phyloP scores from a whole-genome alignment of 2,888 invertebrate genomes.

The Aporophyla lueneburgensis region DNA sequence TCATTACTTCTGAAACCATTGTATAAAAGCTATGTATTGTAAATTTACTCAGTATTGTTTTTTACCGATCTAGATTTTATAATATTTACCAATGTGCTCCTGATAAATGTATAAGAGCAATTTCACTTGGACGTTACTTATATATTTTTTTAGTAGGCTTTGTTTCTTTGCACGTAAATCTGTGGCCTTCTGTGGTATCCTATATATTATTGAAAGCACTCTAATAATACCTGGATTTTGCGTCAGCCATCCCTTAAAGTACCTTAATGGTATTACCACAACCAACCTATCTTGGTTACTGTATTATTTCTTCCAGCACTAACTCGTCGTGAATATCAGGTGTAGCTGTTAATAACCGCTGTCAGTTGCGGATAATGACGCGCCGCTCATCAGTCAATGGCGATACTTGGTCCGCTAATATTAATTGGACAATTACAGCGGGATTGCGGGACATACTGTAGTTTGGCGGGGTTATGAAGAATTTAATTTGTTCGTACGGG shows the following conservation, averaged over 20 bases:
- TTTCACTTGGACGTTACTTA: background rate
- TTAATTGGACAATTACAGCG: slow-evolving; percentile 24
- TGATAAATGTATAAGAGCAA: background rate
- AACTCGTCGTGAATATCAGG: slow-evolving; percentile 14
- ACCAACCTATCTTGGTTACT: background rate
- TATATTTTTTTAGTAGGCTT: background rate
- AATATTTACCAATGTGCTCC: background rate
- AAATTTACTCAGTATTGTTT: background rate
- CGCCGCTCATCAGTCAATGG: slow-evolving; percentile 6
- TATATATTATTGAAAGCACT: background rate
- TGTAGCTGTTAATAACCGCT: slow-evolving; percentile 28
- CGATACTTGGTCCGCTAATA: slow-evolving; percentile 7
- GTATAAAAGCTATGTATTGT: background rate
- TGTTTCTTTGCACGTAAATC: background rate
- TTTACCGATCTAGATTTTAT: background rate
- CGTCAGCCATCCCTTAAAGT: background rate
- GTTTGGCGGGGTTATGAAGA: slow-evolving; percentile 24
- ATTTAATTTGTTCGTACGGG: slow-evolving; percentile 1
- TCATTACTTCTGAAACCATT: background rate
- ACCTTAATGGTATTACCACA: too few relatives aligned
- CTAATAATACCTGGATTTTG: background rate
- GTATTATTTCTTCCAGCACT: slow-evolving; percentile 8
- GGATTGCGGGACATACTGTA: background rate
- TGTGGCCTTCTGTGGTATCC: too few relatives aligned
- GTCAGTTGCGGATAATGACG: slow-evolving; percentile 26